These are phyloP conservation scores for Cavia porcellus DNA, from an alignment of 2,113 vertebrate genomes.

Conservation along the genomic window DNA sequence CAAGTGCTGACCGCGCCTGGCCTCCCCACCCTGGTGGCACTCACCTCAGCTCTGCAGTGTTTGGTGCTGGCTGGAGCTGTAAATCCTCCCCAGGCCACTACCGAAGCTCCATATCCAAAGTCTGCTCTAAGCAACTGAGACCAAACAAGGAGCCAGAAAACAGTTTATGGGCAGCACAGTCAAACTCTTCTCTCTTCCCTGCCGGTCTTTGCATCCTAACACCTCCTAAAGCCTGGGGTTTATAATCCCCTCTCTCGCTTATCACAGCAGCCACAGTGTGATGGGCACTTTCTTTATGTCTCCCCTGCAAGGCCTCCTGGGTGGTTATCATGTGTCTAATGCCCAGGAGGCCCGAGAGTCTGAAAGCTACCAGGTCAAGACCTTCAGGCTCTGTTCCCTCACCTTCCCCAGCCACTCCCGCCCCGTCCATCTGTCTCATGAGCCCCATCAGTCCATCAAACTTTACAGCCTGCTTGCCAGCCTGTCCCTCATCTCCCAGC, in stretches of 20 bases:
- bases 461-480: constrained; percentile 26
- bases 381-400: not conserved
- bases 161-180: not conserved
- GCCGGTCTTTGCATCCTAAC: not conserved
- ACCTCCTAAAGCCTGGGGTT: constrained; percentile 48
- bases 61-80: not conserved
- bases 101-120: not conserved
- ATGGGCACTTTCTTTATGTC: not conserved
- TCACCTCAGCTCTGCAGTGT: not conserved
- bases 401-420: not conserved
- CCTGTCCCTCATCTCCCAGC: not conserved
- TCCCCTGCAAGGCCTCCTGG: constrained; percentile 1
- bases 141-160: not conserved
- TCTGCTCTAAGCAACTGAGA: not conserved
- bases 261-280: not conserved
- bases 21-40: not conserved
- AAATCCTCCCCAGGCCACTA: not conserved
- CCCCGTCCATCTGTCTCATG: constrained; percentile 46
- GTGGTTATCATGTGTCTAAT: not conserved
- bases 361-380: constrained; percentile 27
- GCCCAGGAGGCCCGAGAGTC: constrained; percentile 5
- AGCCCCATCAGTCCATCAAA: not conserved
- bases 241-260: not conserved
- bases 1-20: accelerated
- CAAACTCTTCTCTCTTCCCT: not conserved